These are phyloP conservation scores for Oscheius sp. DNA, from an alignment of 2,888 invertebrate genomes.

Conservation along the genomic window DNA sequence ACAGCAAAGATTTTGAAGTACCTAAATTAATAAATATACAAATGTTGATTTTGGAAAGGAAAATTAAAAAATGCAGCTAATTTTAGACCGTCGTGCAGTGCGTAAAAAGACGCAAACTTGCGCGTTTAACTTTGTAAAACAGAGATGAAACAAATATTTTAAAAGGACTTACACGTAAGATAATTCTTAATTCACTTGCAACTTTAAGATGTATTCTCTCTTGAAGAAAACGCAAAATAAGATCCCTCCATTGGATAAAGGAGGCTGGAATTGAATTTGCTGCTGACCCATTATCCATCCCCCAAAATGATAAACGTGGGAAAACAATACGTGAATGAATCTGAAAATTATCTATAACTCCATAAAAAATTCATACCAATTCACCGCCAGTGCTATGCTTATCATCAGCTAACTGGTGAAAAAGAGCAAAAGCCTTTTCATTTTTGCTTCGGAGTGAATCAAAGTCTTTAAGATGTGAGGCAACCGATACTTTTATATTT, in stretches of 20 bases:
- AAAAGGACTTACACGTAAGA: slow-evolving; percentile 15
- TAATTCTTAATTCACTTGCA: neutral
- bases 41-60: neutral
- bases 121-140: neutral
- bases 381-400: slow-evolving; percentile 21
- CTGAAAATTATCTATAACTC: neutral
- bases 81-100: too few species aligned
- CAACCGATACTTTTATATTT: neutral
- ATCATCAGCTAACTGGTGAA: slow-evolving; percentile 23
- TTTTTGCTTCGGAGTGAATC: neutral
- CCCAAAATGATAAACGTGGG: slow-evolving; percentile 26
- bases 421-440: slow-evolving; percentile 28
- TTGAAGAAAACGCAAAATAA: slow-evolving; percentile 15
- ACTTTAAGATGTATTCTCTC: slow-evolving; percentile 58
- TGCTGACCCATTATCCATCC: neutral
- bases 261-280: slow-evolving; percentile 21
- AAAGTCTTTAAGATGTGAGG: slow-evolving; percentile 3
- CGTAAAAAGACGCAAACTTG: neutral
- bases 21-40: slow-evolving; percentile 4
- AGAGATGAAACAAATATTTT: neutral
- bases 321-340: slow-evolving; percentile 19
- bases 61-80: neutral
- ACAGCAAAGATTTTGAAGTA: slow-evolving; percentile 72
- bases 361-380: neutral
- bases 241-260: slow-evolving; percentile 20